phyloP scores from a whole-genome alignment of 2,888 invertebrate species.

The Microchrysa polita region DNA sequence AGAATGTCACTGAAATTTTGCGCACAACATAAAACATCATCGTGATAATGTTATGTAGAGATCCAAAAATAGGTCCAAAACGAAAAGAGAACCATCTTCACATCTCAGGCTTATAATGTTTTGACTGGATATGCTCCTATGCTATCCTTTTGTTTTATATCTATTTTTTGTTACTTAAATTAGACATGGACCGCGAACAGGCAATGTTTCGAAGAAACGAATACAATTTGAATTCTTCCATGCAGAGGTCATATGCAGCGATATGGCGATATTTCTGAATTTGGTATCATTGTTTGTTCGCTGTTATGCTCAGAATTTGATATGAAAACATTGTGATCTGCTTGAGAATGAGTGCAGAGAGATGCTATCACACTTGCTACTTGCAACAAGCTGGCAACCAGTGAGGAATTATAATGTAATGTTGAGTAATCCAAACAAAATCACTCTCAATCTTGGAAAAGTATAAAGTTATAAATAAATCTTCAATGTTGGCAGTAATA shows the following conservation, averaged over 20 bases:
- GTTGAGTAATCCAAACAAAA: constrained; percentile 3
- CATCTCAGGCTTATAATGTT: constrained; percentile 45
- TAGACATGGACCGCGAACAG: constrained; percentile 39
- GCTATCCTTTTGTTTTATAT: constrained; percentile 41
- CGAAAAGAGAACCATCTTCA: constrained; percentile 33
- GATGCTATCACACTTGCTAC: no score
- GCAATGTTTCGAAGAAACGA: constrained; percentile 9
- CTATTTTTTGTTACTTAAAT: constrained; percentile 47
- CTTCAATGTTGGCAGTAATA: neutral
- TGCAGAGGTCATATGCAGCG: constrained; percentile 18
- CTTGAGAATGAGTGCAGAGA: no score
- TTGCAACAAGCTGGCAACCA: no score
- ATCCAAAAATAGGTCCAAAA: constrained; percentile 47
- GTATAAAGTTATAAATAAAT: constrained; percentile 28
- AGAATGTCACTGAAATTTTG: constrained; percentile 36
- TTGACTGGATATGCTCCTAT: constrained; percentile 45
- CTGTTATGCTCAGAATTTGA: neutral
- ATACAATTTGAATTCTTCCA: constrained; percentile 29
- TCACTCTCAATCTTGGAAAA: neutral
- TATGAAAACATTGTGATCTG: no score
- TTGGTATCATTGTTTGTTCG: constrained; percentile 19
- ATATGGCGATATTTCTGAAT: constrained; percentile 4
- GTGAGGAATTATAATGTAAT: neutral
- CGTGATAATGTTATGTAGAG: constrained; percentile 31
- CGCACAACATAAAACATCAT: constrained; percentile 42